Percentiles rank a stretch among this genome's conserved stretches.
Conservation (phyloP, 2,888 invertebrate genomes). For the Drosophila kambysellisi region DNA sequence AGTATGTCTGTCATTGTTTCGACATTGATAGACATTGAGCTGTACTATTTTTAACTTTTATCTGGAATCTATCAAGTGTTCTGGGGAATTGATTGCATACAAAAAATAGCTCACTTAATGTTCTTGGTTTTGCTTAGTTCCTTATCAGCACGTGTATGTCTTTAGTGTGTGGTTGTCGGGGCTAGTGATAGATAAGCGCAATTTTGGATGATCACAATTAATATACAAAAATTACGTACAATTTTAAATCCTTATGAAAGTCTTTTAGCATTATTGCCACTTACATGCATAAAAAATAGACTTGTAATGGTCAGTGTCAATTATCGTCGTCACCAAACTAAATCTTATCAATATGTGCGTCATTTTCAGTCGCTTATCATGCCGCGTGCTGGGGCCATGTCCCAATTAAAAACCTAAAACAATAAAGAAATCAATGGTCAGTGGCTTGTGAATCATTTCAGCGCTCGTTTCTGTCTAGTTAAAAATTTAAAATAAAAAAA, state of each 20-base stretch:
- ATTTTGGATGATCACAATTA: conserved; percentile 9
- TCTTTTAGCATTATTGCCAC: neutral
- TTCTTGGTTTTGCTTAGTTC: neutral
- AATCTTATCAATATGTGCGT: conserved; percentile 7
- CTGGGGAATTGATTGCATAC: conserved; percentile 18
- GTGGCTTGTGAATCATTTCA: conserved; percentile 19
- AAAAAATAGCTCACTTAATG: conserved; percentile 12
- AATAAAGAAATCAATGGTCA: conserved; percentile 13
- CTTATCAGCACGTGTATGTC: conserved; percentile 19
- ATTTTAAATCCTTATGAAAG: neutral
- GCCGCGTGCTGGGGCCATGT: conserved; percentile 17
- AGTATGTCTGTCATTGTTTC: neutral
- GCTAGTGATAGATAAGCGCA: neutral
- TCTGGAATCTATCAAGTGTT: conserved; percentile 14
- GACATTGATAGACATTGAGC: conserved; percentile 1
- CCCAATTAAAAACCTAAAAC: neutral
- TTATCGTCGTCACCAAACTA: neutral
- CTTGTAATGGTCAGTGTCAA: conserved; percentile 2
- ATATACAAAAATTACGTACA: conserved; percentile 4
- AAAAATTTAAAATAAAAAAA: neutral
- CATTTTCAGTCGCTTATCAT: conserved; percentile 17
- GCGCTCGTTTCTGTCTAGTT: neutral
- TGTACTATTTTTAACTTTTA: conserved; percentile 14
- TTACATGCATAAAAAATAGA: neutral
- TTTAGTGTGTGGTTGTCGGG: conserved; percentile 20